Evolutionary conservation across 2,888 invertebrate species (phyloP).

Genomic region (Lepidocyrtoides sp.): DNA sequence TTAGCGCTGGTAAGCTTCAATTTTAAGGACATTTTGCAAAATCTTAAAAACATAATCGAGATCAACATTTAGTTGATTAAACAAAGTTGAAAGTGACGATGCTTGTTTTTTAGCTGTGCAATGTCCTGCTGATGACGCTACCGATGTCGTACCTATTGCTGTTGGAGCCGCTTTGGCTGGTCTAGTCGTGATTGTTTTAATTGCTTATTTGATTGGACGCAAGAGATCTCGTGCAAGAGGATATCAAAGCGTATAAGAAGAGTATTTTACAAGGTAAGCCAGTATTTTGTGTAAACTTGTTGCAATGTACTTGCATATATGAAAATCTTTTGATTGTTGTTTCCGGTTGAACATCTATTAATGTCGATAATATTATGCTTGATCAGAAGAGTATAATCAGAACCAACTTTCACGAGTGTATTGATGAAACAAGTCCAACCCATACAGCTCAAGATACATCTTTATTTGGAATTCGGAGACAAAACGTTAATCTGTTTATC

Average conservation of each 20-base stretch:
- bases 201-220: conserved; percentile 97
- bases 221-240: conserved; percentile 94
- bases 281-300: neutral
- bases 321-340: too few relatives aligned
- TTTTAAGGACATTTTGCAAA: too few relatives aligned
- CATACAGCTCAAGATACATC: conserved; percentile 43
- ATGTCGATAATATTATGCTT: too few relatives aligned
- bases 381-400: neutral
- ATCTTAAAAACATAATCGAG: conserved; percentile 1
- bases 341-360: too few relatives aligned
- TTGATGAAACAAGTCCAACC: conserved; percentile 43
- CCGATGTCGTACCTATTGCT: conserved; percentile 98
- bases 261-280: neutral
- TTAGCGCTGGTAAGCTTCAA: conserved; percentile 90
- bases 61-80: conserved; percentile 5
- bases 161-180: conserved; percentile 97
- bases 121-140: conserved; percentile 91
- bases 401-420: neutral
- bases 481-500: too few relatives aligned
- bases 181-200: conserved; percentile 95
- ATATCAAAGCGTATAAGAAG: conserved; percentile 94
- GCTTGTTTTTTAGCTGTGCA: conserved; percentile 90
- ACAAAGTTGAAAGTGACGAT: too few relatives aligned
- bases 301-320: too few relatives aligned
- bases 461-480: conserved; percentile 17